phyloP scores from a whole-genome alignment of 2,797 vertebrate genomes.

The Astyanax mexicanus region DNA sequence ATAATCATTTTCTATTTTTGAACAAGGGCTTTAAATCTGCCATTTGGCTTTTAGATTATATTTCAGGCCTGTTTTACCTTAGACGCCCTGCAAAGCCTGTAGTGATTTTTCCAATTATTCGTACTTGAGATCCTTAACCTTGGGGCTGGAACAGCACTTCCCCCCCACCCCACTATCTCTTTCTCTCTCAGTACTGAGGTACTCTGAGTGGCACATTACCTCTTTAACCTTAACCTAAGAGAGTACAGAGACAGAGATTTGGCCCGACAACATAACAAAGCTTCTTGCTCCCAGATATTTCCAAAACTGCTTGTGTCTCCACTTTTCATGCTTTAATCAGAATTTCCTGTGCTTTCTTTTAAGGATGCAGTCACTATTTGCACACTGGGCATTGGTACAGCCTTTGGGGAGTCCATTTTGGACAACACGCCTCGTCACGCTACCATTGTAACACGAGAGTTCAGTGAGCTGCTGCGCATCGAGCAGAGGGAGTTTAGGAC shows the following conservation, averaged over 20 bases:
- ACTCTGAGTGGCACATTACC: not conserved
- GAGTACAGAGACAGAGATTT: not conserved
- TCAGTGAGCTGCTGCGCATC: slow-evolving; percentile 92
- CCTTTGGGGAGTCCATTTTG: slow-evolving; percentile 97
- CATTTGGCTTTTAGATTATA: not conserved
- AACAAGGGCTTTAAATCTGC: not conserved
- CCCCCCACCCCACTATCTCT: too few relatives aligned
- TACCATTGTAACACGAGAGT: slow-evolving; percentile 93
- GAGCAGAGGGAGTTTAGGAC: slow-evolving; percentile 95
- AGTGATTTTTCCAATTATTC: not conserved
- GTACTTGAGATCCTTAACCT: not conserved
- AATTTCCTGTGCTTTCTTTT: slow-evolving; percentile 41
- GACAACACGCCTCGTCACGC: slow-evolving; percentile 97
- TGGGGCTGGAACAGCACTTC: not conserved
- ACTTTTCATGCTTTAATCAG: not conserved
- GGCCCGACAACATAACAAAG: not conserved
- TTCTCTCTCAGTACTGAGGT: not conserved
- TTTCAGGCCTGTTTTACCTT: not conserved
- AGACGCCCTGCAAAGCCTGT: not conserved
- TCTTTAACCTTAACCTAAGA: not conserved
- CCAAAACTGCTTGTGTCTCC: not conserved
- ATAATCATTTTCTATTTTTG: slow-evolving; percentile 7
- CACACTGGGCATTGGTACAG: slow-evolving; percentile 92
- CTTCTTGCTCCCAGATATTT: not conserved
- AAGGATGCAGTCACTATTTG: slow-evolving; percentile 97